phyloP scores from a whole-genome alignment of 2,113 vertebrate species.

The Pangasianodon hypophthalmus region DNA sequence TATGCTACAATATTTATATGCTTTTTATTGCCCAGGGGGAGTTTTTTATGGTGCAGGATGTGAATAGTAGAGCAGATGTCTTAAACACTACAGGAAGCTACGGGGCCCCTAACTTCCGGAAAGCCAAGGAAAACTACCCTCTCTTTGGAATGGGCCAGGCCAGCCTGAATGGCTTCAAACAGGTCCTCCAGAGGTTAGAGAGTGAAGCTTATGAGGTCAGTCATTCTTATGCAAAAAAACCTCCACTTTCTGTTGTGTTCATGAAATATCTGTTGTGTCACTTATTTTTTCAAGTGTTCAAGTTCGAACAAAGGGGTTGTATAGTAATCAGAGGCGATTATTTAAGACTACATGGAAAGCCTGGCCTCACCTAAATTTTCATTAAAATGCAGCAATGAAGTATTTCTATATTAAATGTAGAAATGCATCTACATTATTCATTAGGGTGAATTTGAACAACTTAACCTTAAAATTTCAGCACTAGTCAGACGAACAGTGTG shows the following conservation, averaged over 20 bases:
- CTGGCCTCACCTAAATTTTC: neutral
- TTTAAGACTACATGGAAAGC: neutral
- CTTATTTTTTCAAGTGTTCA: neutral
- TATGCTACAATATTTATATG: conserved; percentile 3
- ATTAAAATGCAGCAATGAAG: neutral
- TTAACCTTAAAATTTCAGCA: neutral
- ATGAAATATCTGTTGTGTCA: neutral
- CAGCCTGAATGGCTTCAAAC: conserved; percentile 79
- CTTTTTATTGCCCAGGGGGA: conserved; percentile 73
- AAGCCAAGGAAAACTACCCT: conserved; percentile 70
- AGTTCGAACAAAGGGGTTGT: neutral
- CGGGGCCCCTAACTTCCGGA: conserved; percentile 84
- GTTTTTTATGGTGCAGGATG: conserved; percentile 85
- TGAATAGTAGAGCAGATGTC: conserved; percentile 78
- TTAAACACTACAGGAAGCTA: conserved; percentile 77
- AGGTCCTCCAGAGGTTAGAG: conserved; percentile 79
- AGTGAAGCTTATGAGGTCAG: conserved; percentile 78
- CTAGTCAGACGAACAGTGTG: neutral
- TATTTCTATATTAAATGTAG: neutral
- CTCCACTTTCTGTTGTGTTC: neutral
- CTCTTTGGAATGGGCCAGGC: conserved; percentile 88
- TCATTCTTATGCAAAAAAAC: neutral
- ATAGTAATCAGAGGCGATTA: neutral
- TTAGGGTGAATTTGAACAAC: neutral
- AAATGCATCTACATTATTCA: neutral